phyloP scores from a whole-genome alignment of 2,888 invertebrate genomes.

The Ophion ellenae region DNA sequence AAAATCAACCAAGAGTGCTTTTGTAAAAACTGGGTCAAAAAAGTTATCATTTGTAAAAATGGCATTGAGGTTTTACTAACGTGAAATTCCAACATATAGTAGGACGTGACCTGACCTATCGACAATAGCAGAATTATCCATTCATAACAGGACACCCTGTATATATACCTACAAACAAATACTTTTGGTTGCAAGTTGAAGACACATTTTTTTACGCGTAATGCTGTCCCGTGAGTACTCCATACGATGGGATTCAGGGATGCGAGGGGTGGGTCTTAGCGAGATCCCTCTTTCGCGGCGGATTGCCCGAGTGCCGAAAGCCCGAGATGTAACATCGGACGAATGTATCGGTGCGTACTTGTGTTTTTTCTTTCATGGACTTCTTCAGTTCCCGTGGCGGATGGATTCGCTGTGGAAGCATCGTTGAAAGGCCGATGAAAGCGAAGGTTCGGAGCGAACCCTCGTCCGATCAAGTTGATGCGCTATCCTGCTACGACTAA shows the following conservation, averaged over 20 bases:
- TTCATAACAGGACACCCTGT: too few relatives aligned
- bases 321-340: conserved; percentile 27
- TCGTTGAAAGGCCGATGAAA: conserved; percentile 7
- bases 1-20: too few relatives aligned
- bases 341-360: conserved; percentile 50
- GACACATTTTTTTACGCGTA: too few relatives aligned
- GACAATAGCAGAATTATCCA: too few relatives aligned
- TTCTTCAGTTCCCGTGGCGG: conserved; percentile 5
- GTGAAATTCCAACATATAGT: too few relatives aligned
- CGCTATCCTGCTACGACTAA: background rate
- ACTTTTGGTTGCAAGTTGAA: too few relatives aligned
- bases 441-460: conserved; percentile 39
- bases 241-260: background rate
- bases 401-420: background rate
- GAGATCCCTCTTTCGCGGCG: conserved; percentile 40
- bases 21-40: too few relatives aligned
- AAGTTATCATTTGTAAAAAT: too few relatives aligned
- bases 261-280: conserved; percentile 36
- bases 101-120: too few relatives aligned
- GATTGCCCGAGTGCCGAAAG: conserved; percentile 43
- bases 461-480: conserved; percentile 45
- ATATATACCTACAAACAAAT: too few relatives aligned
- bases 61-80: too few relatives aligned
- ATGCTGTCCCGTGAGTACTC: too few relatives aligned
- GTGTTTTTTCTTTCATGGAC: conserved; percentile 42